A percentile compares a stretch with the other conserved stretches of the same genome.
phyloP scores from a whole-genome alignment of 2,113 vertebrate species.

The Dicerorhinus sumatrensis region DNA sequence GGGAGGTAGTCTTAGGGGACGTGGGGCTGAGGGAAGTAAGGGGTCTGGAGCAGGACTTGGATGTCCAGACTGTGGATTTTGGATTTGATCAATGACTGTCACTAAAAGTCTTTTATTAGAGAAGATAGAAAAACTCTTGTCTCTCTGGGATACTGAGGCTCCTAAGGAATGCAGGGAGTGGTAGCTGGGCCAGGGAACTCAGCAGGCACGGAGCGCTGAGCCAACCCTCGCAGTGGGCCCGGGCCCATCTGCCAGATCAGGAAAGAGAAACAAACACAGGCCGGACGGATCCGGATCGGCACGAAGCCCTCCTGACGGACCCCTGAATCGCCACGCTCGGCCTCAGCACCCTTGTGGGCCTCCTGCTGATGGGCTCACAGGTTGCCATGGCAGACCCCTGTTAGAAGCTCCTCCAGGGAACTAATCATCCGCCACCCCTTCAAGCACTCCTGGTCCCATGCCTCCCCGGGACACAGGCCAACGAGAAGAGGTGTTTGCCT shows the following conservation, averaged over 20 bases:
- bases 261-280: conserved; percentile 63
- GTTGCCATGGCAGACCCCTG: not conserved
- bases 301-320: not conserved
- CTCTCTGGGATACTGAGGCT: conserved; percentile 55
- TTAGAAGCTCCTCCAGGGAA: not conserved
- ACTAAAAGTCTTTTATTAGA: conserved; percentile 49
- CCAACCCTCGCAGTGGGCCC: conserved; percentile 48
- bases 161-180: conserved; percentile 53
- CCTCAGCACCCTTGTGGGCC: rapidly evolving
- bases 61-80: conserved; percentile 17
- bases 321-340: not conserved
- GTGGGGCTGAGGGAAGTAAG: not conserved
- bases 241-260: conserved; percentile 52
- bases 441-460: not conserved
- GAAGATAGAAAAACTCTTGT: conserved; percentile 50
- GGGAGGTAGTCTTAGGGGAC: not conserved
- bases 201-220: conserved; percentile 33
- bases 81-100: not conserved
- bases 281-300: not conserved
- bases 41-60: not conserved
- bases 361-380: not conserved
- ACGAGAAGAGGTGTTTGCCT: conserved; percentile 25
- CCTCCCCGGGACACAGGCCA: conserved; percentile 8
- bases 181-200: conserved; percentile 59
- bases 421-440: not conserved